A percentile compares a stretch with the other conserved stretches of the same genome.
Evolutionary conservation across 1,140 invertebrate genomes (phyloP).

Genomic region (Dreissena rostriformis): DNA sequence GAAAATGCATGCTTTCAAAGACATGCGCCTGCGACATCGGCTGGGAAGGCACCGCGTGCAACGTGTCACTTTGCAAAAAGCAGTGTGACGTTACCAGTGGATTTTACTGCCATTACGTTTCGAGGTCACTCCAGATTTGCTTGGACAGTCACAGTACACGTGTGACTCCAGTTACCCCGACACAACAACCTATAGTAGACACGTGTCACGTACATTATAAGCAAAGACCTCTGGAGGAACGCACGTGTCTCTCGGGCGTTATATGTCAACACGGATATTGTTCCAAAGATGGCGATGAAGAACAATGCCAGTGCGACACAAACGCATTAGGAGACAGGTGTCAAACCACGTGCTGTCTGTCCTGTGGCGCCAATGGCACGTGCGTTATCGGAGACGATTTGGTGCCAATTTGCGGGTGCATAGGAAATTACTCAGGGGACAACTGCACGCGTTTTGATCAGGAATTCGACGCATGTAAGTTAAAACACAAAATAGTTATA

Average conservation of each 20-base stretch:
- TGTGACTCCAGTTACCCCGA: background rate
- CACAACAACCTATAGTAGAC: background rate
- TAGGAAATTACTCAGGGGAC: background rate
- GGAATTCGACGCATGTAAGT: background rate
- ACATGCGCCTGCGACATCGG: slow-evolving; percentile 31
- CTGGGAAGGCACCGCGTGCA: slow-evolving; percentile 26
- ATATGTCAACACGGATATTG: slow-evolving; percentile 24
- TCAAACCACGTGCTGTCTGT: background rate
- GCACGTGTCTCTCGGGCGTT: background rate
- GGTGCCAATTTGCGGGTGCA: background rate
- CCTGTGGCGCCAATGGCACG: background rate
- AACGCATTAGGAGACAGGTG: background rate
- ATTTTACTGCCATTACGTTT: slow-evolving; percentile 18
- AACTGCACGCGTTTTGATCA: slow-evolving; percentile 7
- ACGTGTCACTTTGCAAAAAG: slow-evolving; percentile 3
- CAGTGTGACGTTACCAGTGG: slow-evolving; percentile 6
- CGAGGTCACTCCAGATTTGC: slow-evolving; percentile 5
- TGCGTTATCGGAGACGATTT: background rate
- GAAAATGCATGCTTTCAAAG: background rate
- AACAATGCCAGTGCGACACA: background rate
- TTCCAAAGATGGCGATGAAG: background rate
- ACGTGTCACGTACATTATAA: slow-evolving; percentile 10
- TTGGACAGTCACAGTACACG: background rate
- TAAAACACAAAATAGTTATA: too few relatives aligned
- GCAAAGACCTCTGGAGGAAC: background rate